Evolutionary conservation across 2,113 vertebrate genomes (phyloP), one percentile per base, ranked within the genome.

Genomic region (Proteles cristata): DNA sequence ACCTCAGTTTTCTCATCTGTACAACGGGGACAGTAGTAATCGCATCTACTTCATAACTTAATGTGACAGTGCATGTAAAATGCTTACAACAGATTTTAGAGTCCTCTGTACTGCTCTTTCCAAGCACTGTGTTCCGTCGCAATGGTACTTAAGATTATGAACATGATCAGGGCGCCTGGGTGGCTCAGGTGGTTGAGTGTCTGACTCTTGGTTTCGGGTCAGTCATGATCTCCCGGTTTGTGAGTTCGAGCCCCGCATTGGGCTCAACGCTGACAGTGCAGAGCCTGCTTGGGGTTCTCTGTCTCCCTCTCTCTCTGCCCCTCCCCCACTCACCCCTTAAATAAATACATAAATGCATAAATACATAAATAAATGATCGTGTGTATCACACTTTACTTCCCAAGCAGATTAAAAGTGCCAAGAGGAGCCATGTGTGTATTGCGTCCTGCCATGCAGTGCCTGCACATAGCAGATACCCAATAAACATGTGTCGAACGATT

Each of bases 31-130:
- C 2, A 25, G 25, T 74, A 33, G 39, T 28, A 35, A 23, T 33
- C 33, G 50, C 14, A 33, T 2, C 2, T 15, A 26, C 6, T 73
- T 80, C 50, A 10, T 55, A 35, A 82, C 33, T 23, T 17, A 23
- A 11, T 39, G 50, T 3, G 17, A 61, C 11, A 35, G 25, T 43
- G 48, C 7, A 12, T 19, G 19, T 7, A 5, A 76, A 26, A 3
- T 26, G 55, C n/a, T 33, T 45, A 76, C 11, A 68, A 16, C 11
- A 5, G 1, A 9, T 16, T 8, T 76, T 45, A 48, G 39, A 79
- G 26, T 26, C 26, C 4, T 69, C 5, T 0, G 7, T 9, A 4
- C n/a, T n/a, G 0, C 26, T 39, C 15, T 39, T 69, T 7, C 33
- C 61, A 11, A 69, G 50, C 43, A 45, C 15, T 7, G 14, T 92